phyloP scores from a whole-genome alignment of 2,888 invertebrate species.

The Lasioglossum calceatum region DNA sequence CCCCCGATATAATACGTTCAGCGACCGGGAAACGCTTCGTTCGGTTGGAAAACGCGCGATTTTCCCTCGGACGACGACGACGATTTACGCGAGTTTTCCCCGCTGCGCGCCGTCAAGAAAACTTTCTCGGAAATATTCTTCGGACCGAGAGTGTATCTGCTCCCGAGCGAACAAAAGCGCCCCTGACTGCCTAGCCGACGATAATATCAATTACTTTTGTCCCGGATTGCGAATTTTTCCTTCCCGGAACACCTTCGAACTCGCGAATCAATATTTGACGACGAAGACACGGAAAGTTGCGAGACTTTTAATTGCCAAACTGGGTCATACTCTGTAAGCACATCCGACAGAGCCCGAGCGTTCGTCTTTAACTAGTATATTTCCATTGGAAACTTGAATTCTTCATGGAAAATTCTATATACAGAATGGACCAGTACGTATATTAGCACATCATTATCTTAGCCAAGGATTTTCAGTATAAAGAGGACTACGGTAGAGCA shows the following conservation, averaged over 20 bases:
- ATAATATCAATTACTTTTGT: background rate
- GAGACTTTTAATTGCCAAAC: conserved; percentile 1
- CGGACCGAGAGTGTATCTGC: background rate
- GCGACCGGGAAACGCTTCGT: background rate
- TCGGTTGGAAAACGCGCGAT: background rate
- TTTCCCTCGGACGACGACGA: background rate
- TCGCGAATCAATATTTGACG: background rate
- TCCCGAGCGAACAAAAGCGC: background rate
- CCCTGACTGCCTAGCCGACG: background rate
- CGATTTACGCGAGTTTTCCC: background rate
- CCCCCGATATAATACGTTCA: background rate
- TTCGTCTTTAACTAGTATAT: no score
- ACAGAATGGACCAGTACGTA: no score
- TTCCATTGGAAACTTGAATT: no score
- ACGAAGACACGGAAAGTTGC: background rate
- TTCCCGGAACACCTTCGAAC: background rate
- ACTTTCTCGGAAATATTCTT: background rate
- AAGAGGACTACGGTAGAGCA: no score
- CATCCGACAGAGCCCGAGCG: background rate
- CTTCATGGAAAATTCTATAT: no score
- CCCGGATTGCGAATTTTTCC: background rate
- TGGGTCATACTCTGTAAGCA: background rate
- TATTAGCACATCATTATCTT: no score
- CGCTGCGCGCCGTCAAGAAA: background rate
- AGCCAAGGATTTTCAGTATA: no score